phyloP scores from a whole-genome alignment of 2,113 vertebrate genomes.

The Antidorcas marsupialis region DNA sequence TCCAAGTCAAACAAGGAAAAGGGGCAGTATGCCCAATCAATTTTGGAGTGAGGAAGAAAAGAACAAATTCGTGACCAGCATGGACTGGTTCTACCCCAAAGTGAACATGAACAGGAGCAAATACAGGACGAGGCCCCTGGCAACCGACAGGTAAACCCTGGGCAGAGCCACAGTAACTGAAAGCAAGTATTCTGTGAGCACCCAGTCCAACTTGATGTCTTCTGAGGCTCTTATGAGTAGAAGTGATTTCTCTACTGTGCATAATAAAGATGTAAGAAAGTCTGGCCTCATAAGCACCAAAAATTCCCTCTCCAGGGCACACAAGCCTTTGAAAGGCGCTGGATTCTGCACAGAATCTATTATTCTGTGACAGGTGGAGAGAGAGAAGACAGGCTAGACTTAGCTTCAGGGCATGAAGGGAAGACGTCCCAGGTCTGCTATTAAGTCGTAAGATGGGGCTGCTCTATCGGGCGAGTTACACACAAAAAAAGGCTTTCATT shows the following conservation, averaged over 20 bases:
- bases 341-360: conserved; percentile 43
- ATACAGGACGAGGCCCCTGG: neutral
- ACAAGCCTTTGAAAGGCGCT: neutral
- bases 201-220: neutral
- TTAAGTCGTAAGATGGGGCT: neutral
- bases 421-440: conserved; percentile 21
- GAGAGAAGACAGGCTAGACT: conserved; percentile 41
- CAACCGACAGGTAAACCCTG: neutral
- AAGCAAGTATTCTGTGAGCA: neutral
- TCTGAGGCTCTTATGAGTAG: neutral
- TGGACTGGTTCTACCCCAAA: neutral
- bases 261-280: neutral
- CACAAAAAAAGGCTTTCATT: neutral
- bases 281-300: neutral
- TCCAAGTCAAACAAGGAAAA: neutral
- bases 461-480: neutral
- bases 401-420: conserved; percentile 43
- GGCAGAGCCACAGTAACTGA: neutral
- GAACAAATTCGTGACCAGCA: neutral
- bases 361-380: conserved; percentile 53
- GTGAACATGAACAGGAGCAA: neutral
- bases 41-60: neutral
- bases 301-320: conserved; percentile 1
- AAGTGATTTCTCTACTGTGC: neutral
- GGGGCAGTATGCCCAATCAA: neutral